Conservation (phyloP, 2,888 invertebrate genomes). For the Loripinus fragilis region DNA sequence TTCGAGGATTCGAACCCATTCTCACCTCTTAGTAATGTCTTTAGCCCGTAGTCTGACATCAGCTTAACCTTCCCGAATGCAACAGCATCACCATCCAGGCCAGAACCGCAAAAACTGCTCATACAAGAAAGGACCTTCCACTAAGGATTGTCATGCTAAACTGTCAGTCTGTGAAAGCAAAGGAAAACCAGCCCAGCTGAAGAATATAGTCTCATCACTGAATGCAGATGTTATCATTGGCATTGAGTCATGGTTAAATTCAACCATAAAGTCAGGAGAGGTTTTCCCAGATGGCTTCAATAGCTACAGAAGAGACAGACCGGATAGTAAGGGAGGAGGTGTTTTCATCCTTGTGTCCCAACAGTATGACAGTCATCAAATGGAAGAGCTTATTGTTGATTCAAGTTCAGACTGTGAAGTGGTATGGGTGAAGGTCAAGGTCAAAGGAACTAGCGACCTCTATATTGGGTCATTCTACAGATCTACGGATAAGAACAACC, state of each 20-base stretch:
- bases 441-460: slow-evolving; percentile 12
- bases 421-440: slow-evolving; percentile 30
- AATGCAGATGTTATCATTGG: slow-evolving; percentile 22
- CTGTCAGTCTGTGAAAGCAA: slow-evolving; percentile 30
- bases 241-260: slow-evolving; percentile 28
- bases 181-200: slow-evolving; percentile 25
- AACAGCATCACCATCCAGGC: slow-evolving; percentile 29
- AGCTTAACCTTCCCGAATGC: slow-evolving; percentile 27
- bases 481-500: slow-evolving; percentile 7
- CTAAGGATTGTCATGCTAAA: slow-evolving; percentile 18
- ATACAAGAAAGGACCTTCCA: slow-evolving; percentile 17
- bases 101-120: neutral
- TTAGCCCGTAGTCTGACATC: slow-evolving; percentile 25
- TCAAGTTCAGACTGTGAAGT: slow-evolving; percentile 25
- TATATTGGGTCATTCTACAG: slow-evolving; percentile 28
- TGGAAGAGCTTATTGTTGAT: slow-evolving; percentile 25
- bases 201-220: neutral
- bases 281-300: slow-evolving; percentile 30
- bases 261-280: slow-evolving; percentile 9
- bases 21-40: neutral
- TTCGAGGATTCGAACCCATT: slow-evolving; percentile 19
- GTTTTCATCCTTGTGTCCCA: slow-evolving; percentile 34
- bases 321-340: neutral
- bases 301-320: slow-evolving; percentile 23
- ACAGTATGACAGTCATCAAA: slow-evolving; percentile 23